A percentile compares a stretch with the other conserved stretches of the same genome.
Evolutionary conservation across 1,140 invertebrate genomes (phyloP).

Genomic region (Drosophila nebulosa): DNA sequence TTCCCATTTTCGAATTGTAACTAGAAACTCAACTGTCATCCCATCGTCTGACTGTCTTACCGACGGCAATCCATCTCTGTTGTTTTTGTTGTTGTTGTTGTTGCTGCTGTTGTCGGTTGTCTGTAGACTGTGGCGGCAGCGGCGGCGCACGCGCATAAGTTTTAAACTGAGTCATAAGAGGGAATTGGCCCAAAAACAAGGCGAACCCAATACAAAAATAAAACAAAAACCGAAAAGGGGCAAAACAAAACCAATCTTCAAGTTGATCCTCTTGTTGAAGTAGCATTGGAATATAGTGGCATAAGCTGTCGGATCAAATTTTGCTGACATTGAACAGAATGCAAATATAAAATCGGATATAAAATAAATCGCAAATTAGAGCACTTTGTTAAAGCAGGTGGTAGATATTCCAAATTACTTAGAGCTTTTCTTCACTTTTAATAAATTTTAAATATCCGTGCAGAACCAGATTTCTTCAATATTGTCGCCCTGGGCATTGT

Average conservation of each 20-base stretch:
- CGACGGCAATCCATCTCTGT: constrained; percentile 70
- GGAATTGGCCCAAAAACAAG: constrained; percentile 59
- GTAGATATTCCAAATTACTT: no score
- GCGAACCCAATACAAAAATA: not conserved
- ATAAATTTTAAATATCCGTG: no score
- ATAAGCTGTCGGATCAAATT: not conserved
- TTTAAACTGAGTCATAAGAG: constrained; percentile 41
- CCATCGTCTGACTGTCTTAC: constrained; percentile 37
- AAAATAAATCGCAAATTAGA: no score
- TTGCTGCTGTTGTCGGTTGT: constrained; percentile 27
- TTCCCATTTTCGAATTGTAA: constrained; percentile 35
- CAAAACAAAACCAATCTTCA: not conserved
- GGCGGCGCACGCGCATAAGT: constrained; percentile 53
- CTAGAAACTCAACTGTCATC: constrained; percentile 46
- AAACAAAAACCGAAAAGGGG: not conserved
- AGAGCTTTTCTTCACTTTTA: no score
- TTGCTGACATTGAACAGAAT: not conserved
- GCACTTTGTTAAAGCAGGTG: no score
- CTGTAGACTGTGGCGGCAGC: not conserved
- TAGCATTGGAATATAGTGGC: not conserved
- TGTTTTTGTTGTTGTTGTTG: constrained; percentile 13
- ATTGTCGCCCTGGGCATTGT: no score
- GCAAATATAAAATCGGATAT: not conserved
- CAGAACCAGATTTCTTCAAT: no score
- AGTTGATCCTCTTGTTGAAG: not conserved